Evolutionary conservation across 2,113 vertebrate species (phyloP), one percentile per base, ranked within the genome.

Genomic region (Bolborhynchus lineola): DNA sequence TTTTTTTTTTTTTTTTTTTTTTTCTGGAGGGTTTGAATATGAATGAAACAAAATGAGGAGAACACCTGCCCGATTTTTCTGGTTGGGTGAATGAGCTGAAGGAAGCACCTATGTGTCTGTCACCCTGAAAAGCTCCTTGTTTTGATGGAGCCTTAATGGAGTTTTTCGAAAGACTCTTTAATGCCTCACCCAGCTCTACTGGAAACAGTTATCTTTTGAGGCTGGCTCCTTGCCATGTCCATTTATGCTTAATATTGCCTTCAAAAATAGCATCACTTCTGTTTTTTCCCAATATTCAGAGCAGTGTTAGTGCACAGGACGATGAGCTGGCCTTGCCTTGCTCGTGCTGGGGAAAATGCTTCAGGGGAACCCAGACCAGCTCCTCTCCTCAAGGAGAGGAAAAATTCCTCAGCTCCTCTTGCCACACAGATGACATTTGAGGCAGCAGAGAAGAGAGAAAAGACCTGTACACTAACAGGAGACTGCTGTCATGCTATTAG

Each of bases 111-210:
- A 81, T 80, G 67, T 74, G 76, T 71, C 65, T 93, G 62, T 91
- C 87, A 79, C 75, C 74, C 49, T 95, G 76, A 90, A 96, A 94
- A 93, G 79, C 87, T 95, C 87, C 82, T 96, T 96, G 95, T 97
- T 96, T 95, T 86, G 87, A 86, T 96, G 96, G 92, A 87, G 74
- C 65, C 85, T 74, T 94, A 93, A 94, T 85, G 77, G 76, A 70
- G 57, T 90, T 96, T 97, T 94, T 93, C 88, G 82, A 90, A 95
- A 92, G 92, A 53, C 37, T 86, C 82, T 93, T 84, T 88, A 96
- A 77, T 82, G 74, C 87, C 65, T 93, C 1, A 0, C 74, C 79
- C 84, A 69, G 86, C 84, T 79, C 41, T 46, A 69, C 21, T 82
- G 69, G 72, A 96, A 88, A 72, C 52, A 47, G 92, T 90, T 74